Evolutionary conservation across 2,888 invertebrate species (phyloP), one percentile per base, ranked within the genome.

Genomic region (Himalopsyche kuldschensis): DNA sequence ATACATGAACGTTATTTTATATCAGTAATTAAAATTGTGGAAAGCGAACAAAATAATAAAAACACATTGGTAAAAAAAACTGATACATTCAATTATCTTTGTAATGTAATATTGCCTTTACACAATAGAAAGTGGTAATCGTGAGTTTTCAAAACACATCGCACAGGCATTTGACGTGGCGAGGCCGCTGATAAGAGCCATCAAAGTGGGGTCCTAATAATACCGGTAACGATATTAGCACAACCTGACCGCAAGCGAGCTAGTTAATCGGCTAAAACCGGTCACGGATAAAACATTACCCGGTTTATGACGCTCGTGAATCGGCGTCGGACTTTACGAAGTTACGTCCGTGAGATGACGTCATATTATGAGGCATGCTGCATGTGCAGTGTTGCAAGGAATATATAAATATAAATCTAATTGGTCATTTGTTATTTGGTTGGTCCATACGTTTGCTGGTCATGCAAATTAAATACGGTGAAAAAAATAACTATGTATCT

Each of bases 251-350:
- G 10, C 55, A 55, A 55, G 55, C 20, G 20, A 55, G 20, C 3
- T 1, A 10, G 8, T 20, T 20, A 20, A 5, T 20, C 55, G 55
- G 55, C 10, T 55, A 55, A 55, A 55, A 55, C 55, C 6, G 3
- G 24, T 55, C 24, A 20, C 24, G 20, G 55, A 55, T 55, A 55
- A 48, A 48, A 48, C 48, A 17, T 17, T 4, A 10, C 15, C 78
- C 11, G 48, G 15, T 78, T 78, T 78, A 78, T 31, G 78, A 31
- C 47, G 78, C 78, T 78, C 78, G 48, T 78, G 46, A 78, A 47
- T 24, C 77, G 48, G 20, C 10, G 82, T 69, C 35, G 63, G 77
- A 79, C 15, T 32, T 31, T 80, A 75, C 75, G 75, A 75, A 30
- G 20, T 20, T 4, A 20, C 2, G 55, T 41, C 41, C 8, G 55